Evolutionary conservation across 2,797 vertebrate species (phyloP).

Genomic region (Capromys pilorides): DNA sequence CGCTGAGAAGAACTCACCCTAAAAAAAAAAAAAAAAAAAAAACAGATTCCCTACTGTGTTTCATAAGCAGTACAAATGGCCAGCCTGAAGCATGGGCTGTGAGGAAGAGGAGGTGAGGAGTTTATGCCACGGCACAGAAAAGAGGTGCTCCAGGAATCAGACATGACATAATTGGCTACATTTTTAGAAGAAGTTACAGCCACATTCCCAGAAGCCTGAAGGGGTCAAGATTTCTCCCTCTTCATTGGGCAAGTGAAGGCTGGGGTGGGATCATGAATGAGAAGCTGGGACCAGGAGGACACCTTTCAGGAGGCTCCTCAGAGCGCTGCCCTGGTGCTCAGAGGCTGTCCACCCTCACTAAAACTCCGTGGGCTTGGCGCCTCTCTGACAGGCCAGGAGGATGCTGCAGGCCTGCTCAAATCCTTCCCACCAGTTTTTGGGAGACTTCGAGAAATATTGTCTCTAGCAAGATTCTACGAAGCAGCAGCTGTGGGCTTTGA

Average conservation of each 20-base stretch:
- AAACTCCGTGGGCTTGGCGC: not conserved
- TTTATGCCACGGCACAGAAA: fast-evolving
- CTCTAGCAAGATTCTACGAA: not conserved
- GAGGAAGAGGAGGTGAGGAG: not conserved
- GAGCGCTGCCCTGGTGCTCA: not conserved
- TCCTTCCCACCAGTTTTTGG: no score
- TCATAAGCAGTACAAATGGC: not conserved
- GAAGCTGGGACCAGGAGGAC: not conserved
- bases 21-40: not conserved
- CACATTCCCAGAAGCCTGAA: not conserved
- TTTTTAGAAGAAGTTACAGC: not conserved
- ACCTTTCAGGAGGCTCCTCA: not conserved
- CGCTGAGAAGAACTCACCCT: conserved; percentile 93
- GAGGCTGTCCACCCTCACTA: not conserved
- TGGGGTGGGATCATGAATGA: not conserved
- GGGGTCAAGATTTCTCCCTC: not conserved
- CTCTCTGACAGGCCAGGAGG: not conserved
- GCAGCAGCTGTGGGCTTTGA: not conserved
- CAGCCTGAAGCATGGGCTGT: not conserved
- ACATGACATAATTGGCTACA: fast-evolving
- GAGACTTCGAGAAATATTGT: not conserved
- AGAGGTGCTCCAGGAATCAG: not conserved
- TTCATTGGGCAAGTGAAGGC: not conserved
- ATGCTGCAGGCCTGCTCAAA: not conserved
- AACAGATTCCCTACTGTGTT: not conserved